A percentile compares a stretch with the other conserved stretches of the same genome.
phyloP scores from a whole-genome alignment of 2,888 invertebrate genomes.

The Baronia brevicornis region DNA sequence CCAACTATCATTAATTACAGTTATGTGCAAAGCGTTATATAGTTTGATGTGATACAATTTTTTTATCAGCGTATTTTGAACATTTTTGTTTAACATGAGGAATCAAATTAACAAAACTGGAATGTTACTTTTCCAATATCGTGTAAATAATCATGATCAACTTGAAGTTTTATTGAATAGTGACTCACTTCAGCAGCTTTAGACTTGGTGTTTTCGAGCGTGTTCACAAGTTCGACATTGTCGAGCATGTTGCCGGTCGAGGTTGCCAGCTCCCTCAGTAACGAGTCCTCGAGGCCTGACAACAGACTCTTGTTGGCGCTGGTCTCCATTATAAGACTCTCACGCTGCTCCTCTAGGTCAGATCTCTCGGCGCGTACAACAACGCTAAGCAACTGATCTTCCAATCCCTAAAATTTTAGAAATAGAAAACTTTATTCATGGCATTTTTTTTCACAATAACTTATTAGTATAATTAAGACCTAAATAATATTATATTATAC shows the following conservation, averaged over 20 bases:
- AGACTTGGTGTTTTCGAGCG: slow-evolving; percentile 91
- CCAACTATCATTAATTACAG: too few species aligned
- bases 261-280: slow-evolving; percentile 88
- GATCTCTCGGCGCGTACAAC: slow-evolving; percentile 91
- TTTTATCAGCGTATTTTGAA: too few species aligned
- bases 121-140: too few species aligned
- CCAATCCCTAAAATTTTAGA: slow-evolving; percentile 87
- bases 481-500: too few species aligned
- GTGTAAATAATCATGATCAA: neutral
- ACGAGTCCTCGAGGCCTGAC: slow-evolving; percentile 88
- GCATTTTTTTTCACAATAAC: too few species aligned
- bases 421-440: too few species aligned
- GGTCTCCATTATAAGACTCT: slow-evolving; percentile 87
- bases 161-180: slow-evolving; percentile 1
- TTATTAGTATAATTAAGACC: too few species aligned
- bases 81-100: too few species aligned
- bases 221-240: slow-evolving; percentile 89
- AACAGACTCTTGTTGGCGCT: slow-evolving; percentile 90
- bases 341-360: slow-evolving; percentile 91
- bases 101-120: too few species aligned
- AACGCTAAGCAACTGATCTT: slow-evolving; percentile 92
- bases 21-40: too few species aligned
- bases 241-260: slow-evolving; percentile 95
- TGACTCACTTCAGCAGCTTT: slow-evolving; percentile 85
- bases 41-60: too few species aligned